These are phyloP conservation scores for Flabesymbios commensalis DNA, from an alignment of 2,888 invertebrate genomes.

Conservation along the genomic window DNA sequence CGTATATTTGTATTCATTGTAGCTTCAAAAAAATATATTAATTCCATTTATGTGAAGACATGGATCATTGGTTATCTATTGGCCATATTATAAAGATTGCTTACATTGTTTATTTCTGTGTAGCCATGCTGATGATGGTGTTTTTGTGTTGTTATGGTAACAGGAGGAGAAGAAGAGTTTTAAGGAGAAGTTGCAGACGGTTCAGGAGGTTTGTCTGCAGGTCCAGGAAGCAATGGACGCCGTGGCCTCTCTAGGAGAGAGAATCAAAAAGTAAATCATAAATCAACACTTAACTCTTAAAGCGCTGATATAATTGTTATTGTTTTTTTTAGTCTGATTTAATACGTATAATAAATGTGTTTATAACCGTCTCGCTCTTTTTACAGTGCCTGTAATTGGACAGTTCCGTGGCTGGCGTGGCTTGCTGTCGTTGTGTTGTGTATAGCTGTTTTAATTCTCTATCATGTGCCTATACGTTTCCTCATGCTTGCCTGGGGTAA, in stretches of 20 bases:
- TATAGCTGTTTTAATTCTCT: slow-evolving; percentile 78
- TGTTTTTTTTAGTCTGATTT: neutral
- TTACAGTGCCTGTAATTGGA: slow-evolving; percentile 92
- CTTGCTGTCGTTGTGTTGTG: slow-evolving; percentile 81
- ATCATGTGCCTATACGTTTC: slow-evolving; percentile 85
- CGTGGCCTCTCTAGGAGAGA: slow-evolving; percentile 90
- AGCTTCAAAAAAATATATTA: no score
- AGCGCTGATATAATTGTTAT: neutral
- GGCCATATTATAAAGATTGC: no score
- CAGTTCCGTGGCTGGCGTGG: slow-evolving; percentile 93
- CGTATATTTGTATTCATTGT: no score
- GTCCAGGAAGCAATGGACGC: slow-evolving; percentile 95
- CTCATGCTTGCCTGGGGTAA: slow-evolving; percentile 89
- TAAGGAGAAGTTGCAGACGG: slow-evolving; percentile 89
- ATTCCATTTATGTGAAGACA: no score
- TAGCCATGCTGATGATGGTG: no score
- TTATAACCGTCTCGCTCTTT: no score
- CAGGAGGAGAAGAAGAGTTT: slow-evolving; percentile 92
- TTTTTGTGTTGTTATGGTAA: no score
- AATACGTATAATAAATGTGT: neutral
- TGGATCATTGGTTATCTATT: no score
- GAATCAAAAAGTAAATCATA: slow-evolving; percentile 87
- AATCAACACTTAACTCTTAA: no score
- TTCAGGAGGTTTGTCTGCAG: slow-evolving; percentile 95
- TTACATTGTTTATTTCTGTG: no score